phyloP scores from a whole-genome alignment of 2,888 invertebrate genomes.

The Perithous albicinctus region DNA sequence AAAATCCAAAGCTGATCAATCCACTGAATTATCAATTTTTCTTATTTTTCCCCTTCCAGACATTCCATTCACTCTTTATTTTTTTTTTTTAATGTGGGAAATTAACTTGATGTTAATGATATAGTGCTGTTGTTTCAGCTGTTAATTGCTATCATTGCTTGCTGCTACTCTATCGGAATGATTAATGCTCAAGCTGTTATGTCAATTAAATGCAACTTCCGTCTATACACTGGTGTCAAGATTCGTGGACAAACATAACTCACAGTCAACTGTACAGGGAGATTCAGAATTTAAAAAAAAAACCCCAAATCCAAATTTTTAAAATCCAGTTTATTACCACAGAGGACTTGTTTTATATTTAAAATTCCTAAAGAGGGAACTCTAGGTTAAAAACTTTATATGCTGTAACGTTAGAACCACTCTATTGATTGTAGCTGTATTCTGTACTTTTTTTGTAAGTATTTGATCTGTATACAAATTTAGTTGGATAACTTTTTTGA shows the following conservation, averaged over 20 bases:
- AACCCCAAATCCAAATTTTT: neutral
- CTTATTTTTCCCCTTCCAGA: neutral
- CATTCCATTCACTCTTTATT: neutral
- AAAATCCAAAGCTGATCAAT: neutral
- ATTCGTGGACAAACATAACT: neutral
- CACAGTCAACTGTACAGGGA: neutral
- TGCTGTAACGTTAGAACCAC: too few relatives aligned
- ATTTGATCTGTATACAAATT: too few relatives aligned
- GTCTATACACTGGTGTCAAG: neutral
- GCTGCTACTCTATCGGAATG: neutral
- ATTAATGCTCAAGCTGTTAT: constrained; percentile 27
- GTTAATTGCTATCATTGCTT: neutral
- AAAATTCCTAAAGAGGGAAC: too few relatives aligned
- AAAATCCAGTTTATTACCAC: neutral
- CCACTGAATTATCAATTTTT: neutral
- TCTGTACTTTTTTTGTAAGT: too few relatives aligned
- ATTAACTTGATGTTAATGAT: neutral
- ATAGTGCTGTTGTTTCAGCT: neutral
- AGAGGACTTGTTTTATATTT: too few relatives aligned
- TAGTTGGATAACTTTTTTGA: too few relatives aligned
- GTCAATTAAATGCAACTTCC: constrained; percentile 43
- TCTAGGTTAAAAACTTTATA: too few relatives aligned
- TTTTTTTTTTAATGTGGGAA: neutral
- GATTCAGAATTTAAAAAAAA: constrained; percentile 4
- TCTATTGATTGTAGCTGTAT: too few relatives aligned